These are phyloP conservation scores for Heterocephalus glaber DNA, from an alignment of 2,113 vertebrate species.

Conservation along the genomic window DNA sequence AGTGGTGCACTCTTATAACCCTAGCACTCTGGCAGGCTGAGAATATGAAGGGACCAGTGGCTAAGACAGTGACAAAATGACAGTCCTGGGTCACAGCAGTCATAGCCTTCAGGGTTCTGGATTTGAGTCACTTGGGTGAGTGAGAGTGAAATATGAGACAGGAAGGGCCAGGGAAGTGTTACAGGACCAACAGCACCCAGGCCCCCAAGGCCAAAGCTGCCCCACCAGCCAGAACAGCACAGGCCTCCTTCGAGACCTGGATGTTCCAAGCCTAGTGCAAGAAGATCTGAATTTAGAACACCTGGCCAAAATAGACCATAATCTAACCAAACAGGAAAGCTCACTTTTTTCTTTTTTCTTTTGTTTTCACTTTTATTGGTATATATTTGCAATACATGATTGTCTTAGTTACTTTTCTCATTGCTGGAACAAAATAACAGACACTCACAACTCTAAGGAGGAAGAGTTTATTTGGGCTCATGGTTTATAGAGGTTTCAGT, in stretches of 20 bases:
- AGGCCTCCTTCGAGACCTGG: fast-evolving
- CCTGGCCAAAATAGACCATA: background rate
- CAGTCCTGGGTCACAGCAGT: background rate
- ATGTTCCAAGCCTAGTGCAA: background rate
- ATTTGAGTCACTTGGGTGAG: background rate
- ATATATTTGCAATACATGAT: background rate
- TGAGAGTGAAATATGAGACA: background rate
- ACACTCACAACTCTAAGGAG: background rate
- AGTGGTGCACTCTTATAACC: background rate
- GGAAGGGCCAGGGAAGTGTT: background rate
- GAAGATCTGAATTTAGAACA: background rate
- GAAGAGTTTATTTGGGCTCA: background rate
- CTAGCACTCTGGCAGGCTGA: background rate
- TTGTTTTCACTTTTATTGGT: background rate
- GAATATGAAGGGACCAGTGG: background rate
- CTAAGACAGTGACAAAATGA: background rate
- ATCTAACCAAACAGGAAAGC: background rate
- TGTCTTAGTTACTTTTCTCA: background rate
- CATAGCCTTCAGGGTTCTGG: background rate
- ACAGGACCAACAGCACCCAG: too few relatives aligned
- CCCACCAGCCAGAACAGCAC: fast-evolving
- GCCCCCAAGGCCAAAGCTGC: fast-evolving
- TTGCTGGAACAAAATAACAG: background rate
- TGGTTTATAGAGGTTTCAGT: background rate
- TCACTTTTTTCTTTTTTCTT: background rate